Conservation (phyloP, 2,797 vertebrate species). For the Phrynocephalus vlangalii region DNA sequence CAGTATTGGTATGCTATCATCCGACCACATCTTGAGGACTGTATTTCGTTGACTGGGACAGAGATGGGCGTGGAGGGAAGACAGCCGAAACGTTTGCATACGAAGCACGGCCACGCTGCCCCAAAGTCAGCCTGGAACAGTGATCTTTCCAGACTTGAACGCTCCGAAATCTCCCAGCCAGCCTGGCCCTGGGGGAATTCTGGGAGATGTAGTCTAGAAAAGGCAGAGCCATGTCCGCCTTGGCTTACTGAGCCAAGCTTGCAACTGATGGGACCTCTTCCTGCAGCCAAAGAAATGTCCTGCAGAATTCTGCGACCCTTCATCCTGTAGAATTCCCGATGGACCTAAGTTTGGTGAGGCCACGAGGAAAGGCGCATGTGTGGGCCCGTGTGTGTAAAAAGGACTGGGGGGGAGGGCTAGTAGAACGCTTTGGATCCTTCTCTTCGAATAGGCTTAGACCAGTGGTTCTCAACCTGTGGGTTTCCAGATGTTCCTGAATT, state of each 20-base stretch:
- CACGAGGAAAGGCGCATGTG: background rate
- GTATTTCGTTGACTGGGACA: too few species aligned
- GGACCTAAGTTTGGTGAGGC: background rate
- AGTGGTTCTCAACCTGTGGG: too few species aligned
- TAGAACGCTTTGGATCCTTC: background rate
- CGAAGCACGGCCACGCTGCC: background rate
- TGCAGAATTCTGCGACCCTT: too few species aligned
- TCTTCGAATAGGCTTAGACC: too few species aligned
- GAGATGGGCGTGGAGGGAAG: background rate
- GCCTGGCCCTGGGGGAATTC: too few species aligned
- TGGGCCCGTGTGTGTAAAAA: too few species aligned
- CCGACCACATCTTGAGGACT: too few species aligned
- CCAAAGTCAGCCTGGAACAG: too few species aligned
- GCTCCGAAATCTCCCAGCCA: too few species aligned
- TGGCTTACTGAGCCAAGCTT: background rate
- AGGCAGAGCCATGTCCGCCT: background rate
- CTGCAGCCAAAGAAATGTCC: background rate
- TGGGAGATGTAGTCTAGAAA: background rate
- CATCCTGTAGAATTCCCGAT: background rate
- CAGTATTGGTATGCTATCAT: background rate
- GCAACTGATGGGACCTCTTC: too few species aligned
- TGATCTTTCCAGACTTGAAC: too few species aligned
- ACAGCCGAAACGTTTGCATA: background rate
- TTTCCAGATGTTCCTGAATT: too few species aligned
- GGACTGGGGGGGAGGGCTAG: background rate